Conservation (phyloP, 1,140 invertebrate species). For the Saccostrea glomerata region DNA sequence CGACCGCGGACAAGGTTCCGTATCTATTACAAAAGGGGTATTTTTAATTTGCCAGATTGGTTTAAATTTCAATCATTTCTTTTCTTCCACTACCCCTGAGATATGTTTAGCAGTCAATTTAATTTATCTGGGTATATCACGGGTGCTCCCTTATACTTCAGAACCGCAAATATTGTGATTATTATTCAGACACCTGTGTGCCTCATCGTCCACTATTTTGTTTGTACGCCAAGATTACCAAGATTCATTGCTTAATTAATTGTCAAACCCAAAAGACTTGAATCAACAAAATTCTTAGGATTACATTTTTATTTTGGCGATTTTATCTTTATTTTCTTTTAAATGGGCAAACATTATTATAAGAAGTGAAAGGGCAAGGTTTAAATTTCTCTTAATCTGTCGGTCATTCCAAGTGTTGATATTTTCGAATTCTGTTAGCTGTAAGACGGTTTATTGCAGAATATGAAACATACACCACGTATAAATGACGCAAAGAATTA, state of each 20-base stretch:
- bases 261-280: slow-evolving; percentile 28
- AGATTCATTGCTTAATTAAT: slow-evolving; percentile 37
- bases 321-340: slow-evolving; percentile 31
- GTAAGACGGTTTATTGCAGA: not conserved
- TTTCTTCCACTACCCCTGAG: not conserved
- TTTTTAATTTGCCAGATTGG: slow-evolving; percentile 14
- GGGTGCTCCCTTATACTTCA: not conserved
- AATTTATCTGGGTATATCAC: slow-evolving; percentile 20
- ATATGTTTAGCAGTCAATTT: slow-evolving; percentile 29
- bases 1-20: not conserved
- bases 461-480: not conserved
- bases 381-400: slow-evolving; percentile 10
- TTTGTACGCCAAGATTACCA: not conserved
- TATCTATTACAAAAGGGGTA: not conserved
- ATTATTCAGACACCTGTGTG: slow-evolving; percentile 1
- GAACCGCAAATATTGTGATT: not conserved
- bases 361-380: not conserved
- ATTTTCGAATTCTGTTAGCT: not conserved
- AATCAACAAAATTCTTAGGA: slow-evolving; percentile 12
- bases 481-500: slow-evolving; percentile 7
- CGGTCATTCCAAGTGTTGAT: not conserved
- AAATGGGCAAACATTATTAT: slow-evolving; percentile 32
- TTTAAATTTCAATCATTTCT: slow-evolving; percentile 19
- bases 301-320: not conserved
- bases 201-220: not conserved